Evolutionary conservation across 1,140 invertebrate species (phyloP).

Genomic region (Trachymyrmex septentrionalis): DNA sequence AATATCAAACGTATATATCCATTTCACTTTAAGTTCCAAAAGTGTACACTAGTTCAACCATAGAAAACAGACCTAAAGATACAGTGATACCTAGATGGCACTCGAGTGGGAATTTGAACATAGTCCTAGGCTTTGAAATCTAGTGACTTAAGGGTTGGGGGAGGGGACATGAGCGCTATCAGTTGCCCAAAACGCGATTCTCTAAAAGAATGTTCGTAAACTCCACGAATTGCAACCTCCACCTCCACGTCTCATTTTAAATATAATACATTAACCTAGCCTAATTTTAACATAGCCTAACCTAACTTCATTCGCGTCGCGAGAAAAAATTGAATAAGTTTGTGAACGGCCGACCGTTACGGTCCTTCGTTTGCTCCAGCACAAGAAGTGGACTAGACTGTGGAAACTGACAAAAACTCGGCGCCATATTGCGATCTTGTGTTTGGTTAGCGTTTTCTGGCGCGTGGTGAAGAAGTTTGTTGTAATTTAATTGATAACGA

Average conservation of each 20-base stretch:
- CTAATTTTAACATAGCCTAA: neutral
- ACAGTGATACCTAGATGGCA: too few relatives aligned
- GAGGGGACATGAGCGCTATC: too few relatives aligned
- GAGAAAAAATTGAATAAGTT: neutral
- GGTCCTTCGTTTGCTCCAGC: neutral
- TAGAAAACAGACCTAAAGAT: too few relatives aligned
- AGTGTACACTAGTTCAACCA: too few relatives aligned
- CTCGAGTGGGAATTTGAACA: too few relatives aligned
- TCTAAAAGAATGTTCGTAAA: neutral
- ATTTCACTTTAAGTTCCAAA: too few relatives aligned
- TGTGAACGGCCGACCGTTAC: slow-evolving; percentile 39
- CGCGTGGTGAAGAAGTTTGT: slow-evolving; percentile 83
- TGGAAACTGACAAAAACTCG: slow-evolving; percentile 84
- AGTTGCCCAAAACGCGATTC: too few relatives aligned
- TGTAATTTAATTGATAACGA: slow-evolving; percentile 81
- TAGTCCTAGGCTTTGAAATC: too few relatives aligned
- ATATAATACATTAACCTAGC: neutral
- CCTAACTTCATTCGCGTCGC: neutral
- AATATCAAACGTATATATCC: too few relatives aligned
- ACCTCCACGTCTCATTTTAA: too few relatives aligned
- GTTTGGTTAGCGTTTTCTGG: slow-evolving; percentile 85
- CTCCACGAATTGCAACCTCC: neutral
- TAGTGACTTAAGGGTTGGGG: too few relatives aligned
- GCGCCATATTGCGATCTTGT: slow-evolving; percentile 86
- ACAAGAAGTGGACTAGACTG: slow-evolving; percentile 72